Base-by-base conservation (phyloP, 2,113 vertebrate species). In the Xyrauchen texanus region DNA sequence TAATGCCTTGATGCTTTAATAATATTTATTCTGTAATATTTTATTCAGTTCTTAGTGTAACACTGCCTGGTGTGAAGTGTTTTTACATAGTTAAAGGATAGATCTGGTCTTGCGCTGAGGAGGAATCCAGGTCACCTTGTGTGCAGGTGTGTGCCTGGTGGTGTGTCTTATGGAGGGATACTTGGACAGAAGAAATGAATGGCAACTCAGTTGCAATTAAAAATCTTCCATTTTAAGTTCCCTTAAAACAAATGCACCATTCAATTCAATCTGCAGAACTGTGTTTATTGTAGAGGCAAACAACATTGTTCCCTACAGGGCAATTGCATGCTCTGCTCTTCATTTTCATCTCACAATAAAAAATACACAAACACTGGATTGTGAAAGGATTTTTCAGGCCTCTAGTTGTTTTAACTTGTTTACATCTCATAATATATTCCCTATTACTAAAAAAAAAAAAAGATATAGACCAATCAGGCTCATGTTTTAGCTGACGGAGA, bases 21-120 rank as follows among this genome's bases (percentile, higher is more conserved):
- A 90, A 90, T 88, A 85, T 85, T 85, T 81, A 62, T 61, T 7
- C 45, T 76, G 64, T 77, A 73, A 86, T 79, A 51, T 83, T 82
- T 84, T 74, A 79, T 86, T 75, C 72, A 62, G 66, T 49, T 65
- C 13, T 82, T 78, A 80, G 51, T 66, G 1, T 58, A 84, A 61
- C 76, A 11, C 42, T 60, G 46, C 68, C 58, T 34, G 70, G 57
- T 66, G 62, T 45, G 21, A 64, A 49, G 13, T 69, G 55, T 52
- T 78, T 78, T 21, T 34, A 52, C 5, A 68, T 77, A 7, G 8
- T 69, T 10, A 61, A 42, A 68, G 75, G 67, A 62, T 69, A 57
- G 47, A 52, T 70, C 67, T 70, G 8, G 11, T 77, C 21, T 60
- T 60, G 53, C 45, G 13, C 62, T 76, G 45, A 57, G 55, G 6